These are phyloP conservation scores for Ochropacha duplaris DNA, from an alignment of 2,888 invertebrate species.

Conservation along the genomic window DNA sequence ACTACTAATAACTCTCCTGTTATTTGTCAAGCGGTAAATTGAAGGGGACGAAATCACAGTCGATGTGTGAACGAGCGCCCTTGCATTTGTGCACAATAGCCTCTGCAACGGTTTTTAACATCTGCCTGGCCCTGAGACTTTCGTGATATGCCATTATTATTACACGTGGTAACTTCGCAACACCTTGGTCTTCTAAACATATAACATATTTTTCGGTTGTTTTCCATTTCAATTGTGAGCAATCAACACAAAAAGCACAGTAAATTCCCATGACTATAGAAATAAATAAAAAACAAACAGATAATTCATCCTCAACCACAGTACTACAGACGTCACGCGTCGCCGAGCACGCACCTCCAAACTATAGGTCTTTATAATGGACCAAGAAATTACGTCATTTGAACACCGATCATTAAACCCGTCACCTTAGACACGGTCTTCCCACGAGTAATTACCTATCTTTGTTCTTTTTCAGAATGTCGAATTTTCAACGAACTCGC, in stretches of 20 bases:
- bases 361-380: conserved; percentile 58
- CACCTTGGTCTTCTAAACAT: conserved; percentile 13
- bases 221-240: conserved; percentile 38
- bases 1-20: conserved; percentile 9
- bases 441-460: conserved; percentile 64
- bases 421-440: conserved; percentile 50
- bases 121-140: conserved; percentile 55
- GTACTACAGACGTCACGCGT: conserved; percentile 59
- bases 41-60: conserved; percentile 70
- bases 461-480: conserved; percentile 81
- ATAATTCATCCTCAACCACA: conserved; percentile 57
- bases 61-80: conserved; percentile 53
- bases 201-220: conserved; percentile 14
- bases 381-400: conserved; percentile 72
- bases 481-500: conserved; percentile 85
- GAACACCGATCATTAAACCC: conserved; percentile 63
- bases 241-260: conserved; percentile 40
- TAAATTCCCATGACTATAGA: conserved; percentile 62
- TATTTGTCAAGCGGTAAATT: conserved; percentile 26
- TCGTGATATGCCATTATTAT: conserved; percentile 52
- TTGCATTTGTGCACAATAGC: conserved; percentile 67
- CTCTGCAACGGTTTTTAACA: conserved; percentile 79
- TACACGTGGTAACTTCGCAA: conserved; percentile 26
- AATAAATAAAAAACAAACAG: conserved; percentile 54
- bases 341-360: conserved; percentile 55